Base-by-base conservation (phyloP, 2,888 invertebrate species). In the Eustalomyia histrio region DNA sequence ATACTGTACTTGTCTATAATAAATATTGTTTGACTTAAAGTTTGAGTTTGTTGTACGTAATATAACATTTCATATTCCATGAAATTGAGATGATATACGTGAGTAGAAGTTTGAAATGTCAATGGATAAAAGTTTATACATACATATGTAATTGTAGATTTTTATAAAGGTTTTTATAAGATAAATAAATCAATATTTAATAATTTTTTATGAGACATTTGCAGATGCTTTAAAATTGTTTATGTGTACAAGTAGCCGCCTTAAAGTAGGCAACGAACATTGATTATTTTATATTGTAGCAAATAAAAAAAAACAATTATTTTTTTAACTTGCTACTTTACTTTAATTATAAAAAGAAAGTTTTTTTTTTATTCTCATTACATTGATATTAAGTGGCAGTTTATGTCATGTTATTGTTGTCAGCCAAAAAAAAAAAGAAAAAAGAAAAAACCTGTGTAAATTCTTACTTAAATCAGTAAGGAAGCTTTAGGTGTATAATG, bases 41-140 rank as follows among this genome's bases (percentile, higher is more conserved):
- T 67, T 61, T 65, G 5, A 47, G 21, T 68, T 69, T 47, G 24
- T 39, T 12, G 39, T 39, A 39, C 12, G 39, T 58, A n/a, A n/a
- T n/a, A 24, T 57, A 43, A 16, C 58, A 68, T 63, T 74, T 14
- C 43, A n/a, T 47, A 47, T n/a, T n/a, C n/a, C n/a, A n/a, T 47
- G 43, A n/a, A n/a, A 79, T 79, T 79, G 69, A 69, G 57, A 69
- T 61, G 65, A 55, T 74, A 63, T 78, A 81, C 78, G 75, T 74
- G 80, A 67, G 76, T 47, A 43, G 24, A 76, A 61, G 68, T 79
- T 79, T 64, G n/a, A 73, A 58, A 73, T 79, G 63, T 68, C 68
- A 79, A 68, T 74, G 53, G 50, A 71, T 24, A 39, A 18, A 71
- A 33, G 17, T 33, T 55, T 24, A 14, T 67, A 33, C 35, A 14